Conservation (phyloP, 2,113 vertebrate species). For the Nerophis lumbriciformis region DNA sequence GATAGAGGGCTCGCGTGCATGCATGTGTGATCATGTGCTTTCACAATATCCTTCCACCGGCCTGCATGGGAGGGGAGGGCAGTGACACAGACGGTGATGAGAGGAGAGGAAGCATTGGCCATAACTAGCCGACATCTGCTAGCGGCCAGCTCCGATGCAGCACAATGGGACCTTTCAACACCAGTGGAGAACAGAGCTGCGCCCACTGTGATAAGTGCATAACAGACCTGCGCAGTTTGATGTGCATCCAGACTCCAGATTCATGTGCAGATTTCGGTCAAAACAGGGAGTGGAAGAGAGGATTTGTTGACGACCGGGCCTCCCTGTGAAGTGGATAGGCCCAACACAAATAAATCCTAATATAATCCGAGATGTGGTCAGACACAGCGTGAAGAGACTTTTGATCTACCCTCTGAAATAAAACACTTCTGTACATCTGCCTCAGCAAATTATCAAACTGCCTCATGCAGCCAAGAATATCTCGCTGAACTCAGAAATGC, state of each 20-base stretch:
- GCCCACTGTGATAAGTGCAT: conserved; percentile 12
- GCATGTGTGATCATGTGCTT: conserved; percentile 6
- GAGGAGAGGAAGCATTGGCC: conserved; percentile 28
- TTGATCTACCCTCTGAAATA: conserved; percentile 62
- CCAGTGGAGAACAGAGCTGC: conserved; percentile 23
- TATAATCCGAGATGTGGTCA: conserved; percentile 56
- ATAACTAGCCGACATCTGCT: conserved; percentile 25
- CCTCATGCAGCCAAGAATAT: conserved; percentile 46
- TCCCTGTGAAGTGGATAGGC: conserved; percentile 42
- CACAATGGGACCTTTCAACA: conserved; percentile 12
- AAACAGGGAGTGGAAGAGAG: conserved; percentile 50
- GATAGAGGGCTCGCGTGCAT: conserved; percentile 17
- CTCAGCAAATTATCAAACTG: conserved; percentile 52
- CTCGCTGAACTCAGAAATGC: conserved; percentile 32
- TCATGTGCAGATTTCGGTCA: conserved; percentile 32
- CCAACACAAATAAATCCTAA: conserved; percentile 64
- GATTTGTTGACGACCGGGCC: conserved; percentile 40
- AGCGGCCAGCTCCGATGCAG: neutral
- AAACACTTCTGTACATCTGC: conserved; percentile 63
- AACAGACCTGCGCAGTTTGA: conserved; percentile 27
- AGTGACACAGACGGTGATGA: conserved; percentile 39
- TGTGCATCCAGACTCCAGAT: conserved; percentile 30
- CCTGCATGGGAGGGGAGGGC: conserved; percentile 31
- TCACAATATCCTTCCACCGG: conserved; percentile 24
- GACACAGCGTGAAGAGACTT: conserved; percentile 56